phyloP scores from a whole-genome alignment of 2,797 vertebrate genomes.

The Fringilla coelebs region DNA sequence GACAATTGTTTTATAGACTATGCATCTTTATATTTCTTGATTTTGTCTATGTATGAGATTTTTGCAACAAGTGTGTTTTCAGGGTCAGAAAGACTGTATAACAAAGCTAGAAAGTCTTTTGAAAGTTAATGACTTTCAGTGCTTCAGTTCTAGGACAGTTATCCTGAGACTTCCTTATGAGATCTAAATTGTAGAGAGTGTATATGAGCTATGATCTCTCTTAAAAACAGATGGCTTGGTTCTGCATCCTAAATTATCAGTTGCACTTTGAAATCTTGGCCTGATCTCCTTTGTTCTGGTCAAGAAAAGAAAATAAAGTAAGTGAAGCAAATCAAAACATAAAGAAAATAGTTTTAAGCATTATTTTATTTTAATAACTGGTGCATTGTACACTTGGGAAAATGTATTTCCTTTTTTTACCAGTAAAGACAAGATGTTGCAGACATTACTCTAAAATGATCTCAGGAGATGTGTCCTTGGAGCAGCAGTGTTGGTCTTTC shows the following conservation, averaged over 20 bases:
- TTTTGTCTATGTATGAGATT: not conserved
- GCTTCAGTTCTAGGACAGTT: not conserved
- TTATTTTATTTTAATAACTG: not conserved
- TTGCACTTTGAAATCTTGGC: not conserved
- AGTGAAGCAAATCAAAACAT: not conserved
- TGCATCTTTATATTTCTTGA: not conserved
- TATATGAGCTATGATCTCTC: not conserved
- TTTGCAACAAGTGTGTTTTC: not conserved
- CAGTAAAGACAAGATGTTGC: not conserved
- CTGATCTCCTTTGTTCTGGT: not conserved
- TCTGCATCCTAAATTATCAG: not conserved
- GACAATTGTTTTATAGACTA: not conserved
- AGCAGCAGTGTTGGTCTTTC: not conserved
- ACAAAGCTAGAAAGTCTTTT: not conserved
- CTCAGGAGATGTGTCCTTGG: not conserved
- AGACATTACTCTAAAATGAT: not conserved
- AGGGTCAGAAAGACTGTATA: not conserved
- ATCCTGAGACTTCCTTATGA: not conserved
- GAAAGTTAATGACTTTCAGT: not conserved
- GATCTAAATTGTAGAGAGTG: not conserved
- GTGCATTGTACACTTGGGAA: not conserved
- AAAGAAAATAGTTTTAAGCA: not conserved
- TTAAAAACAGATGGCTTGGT: not conserved
- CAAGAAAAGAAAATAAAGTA: not conserved
- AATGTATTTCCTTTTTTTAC: not conserved